Evolutionary conservation across 2,797 vertebrate genomes (phyloP).

Genomic region (Hoplostethus atlanticus): DNA sequence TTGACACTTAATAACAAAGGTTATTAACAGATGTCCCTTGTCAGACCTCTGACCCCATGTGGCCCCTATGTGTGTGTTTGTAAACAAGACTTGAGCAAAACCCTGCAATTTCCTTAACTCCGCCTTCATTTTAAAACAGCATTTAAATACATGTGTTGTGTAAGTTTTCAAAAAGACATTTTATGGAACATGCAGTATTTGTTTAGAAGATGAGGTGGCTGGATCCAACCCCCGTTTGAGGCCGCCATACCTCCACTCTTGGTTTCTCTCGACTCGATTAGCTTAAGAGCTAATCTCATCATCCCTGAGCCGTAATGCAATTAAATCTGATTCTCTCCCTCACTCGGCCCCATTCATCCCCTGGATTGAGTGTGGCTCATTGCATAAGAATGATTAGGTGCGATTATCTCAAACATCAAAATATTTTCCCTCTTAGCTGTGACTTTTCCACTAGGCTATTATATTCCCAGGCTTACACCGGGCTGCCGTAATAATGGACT

Average conservation of each 20-base stretch:
- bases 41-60: slow-evolving; percentile 1
- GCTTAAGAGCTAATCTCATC: slow-evolving; percentile 76
- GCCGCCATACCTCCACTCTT: slow-evolving; percentile 43
- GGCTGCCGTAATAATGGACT: slow-evolving; percentile 11
- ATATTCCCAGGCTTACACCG: slow-evolving; percentile 8
- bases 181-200: slow-evolving; percentile 40
- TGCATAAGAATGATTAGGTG: slow-evolving; percentile 71
- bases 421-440: slow-evolving; percentile 44
- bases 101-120: slow-evolving; percentile 16
- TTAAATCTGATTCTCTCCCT: slow-evolving; percentile 72
- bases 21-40: slow-evolving; percentile 18
- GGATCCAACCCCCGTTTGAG: slow-evolving; percentile 37
- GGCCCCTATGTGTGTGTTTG: neutral
- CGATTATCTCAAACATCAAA: slow-evolving; percentile 57
- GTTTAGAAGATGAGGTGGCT: slow-evolving; percentile 19
- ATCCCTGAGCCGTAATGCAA: slow-evolving; percentile 76
- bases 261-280: slow-evolving; percentile 59
- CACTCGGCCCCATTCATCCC: slow-evolving; percentile 68
- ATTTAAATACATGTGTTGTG: slow-evolving; percentile 4
- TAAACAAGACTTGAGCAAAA: slow-evolving; percentile 7
- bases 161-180: slow-evolving; percentile 31
- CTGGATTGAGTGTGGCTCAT: slow-evolving; percentile 58
- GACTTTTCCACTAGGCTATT: slow-evolving; percentile 45
- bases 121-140: slow-evolving; percentile 24
- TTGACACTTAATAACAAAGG: slow-evolving; percentile 6